These are phyloP conservation scores for Prorops nasuta DNA, from an alignment of 1,140 invertebrate species.

Conservation along the genomic window DNA sequence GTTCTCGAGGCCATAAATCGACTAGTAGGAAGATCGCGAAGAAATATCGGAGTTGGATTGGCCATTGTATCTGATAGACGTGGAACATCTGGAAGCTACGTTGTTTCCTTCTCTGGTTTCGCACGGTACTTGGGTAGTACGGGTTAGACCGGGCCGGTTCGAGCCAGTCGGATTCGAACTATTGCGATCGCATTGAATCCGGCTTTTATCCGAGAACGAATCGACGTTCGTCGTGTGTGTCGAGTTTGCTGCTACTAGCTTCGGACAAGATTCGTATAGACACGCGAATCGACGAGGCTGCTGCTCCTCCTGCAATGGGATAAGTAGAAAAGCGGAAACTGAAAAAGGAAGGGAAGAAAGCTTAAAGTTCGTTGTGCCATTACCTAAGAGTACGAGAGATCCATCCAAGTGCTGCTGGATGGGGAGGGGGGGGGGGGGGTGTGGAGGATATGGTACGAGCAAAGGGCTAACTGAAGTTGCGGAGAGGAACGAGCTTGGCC, in stretches of 20 bases:
- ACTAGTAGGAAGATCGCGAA: too few relatives aligned
- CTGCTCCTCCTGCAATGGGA: background rate
- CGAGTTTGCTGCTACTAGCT: conserved; percentile 7
- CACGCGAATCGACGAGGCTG: too few relatives aligned
- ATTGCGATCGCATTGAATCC: conserved; percentile 1
- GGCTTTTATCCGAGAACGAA: conserved; percentile 12
- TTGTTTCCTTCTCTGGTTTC: background rate
- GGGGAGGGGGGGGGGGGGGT: too few relatives aligned
- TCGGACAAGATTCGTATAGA: background rate
- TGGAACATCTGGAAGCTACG: background rate
- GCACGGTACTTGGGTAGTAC: background rate
- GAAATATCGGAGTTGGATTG: too few relatives aligned
- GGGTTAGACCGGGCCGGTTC: conserved; percentile 12
- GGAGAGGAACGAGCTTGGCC: conserved; percentile 20
- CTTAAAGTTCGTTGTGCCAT: too few relatives aligned
- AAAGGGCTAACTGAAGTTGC: too few relatives aligned
- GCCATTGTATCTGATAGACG: too few relatives aligned
- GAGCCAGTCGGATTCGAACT: too few relatives aligned
- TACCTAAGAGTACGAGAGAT: too few relatives aligned
- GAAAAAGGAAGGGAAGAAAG: conserved; percentile 10
- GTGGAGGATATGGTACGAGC: too few relatives aligned
- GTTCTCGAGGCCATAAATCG: too few relatives aligned
- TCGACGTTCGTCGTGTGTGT: conserved; percentile 13
- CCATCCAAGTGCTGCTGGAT: too few relatives aligned
- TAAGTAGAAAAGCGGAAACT: conserved; percentile 19